A percentile compares a stretch with the other conserved stretches of the same genome.
phyloP scores from a whole-genome alignment of 2,888 invertebrate species.

The Eupeodes luniger region DNA sequence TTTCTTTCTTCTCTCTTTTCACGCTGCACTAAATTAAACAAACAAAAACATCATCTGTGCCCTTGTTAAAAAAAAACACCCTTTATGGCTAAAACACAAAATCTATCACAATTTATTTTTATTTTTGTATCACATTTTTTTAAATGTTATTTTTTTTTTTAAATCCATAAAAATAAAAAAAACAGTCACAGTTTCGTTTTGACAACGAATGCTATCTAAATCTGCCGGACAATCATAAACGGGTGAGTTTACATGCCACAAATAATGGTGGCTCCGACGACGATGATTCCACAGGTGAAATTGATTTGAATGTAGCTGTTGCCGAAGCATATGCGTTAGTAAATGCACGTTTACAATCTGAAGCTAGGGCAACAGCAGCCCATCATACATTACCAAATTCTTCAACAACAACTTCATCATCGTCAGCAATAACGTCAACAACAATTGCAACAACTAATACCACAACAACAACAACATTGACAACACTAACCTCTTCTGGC shows the following conservation, averaged over 20 bases:
- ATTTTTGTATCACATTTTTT: neutral
- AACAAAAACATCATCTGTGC: slow-evolving; percentile 70
- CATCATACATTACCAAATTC: slow-evolving; percentile 68
- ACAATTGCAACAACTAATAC: slow-evolving; percentile 29
- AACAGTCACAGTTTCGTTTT: slow-evolving; percentile 99
- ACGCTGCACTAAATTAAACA: slow-evolving; percentile 76
- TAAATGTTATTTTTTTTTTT: neutral
- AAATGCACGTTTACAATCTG: slow-evolving; percentile 67
- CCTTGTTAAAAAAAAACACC: slow-evolving; percentile 71
- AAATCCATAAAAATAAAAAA: neutral
- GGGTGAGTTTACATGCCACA: slow-evolving; percentile 90
- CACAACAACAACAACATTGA: slow-evolving; percentile 17
- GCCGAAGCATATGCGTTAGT: slow-evolving; percentile 75
- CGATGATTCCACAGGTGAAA: slow-evolving; percentile 68
- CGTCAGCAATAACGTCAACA: slow-evolving; percentile 51
- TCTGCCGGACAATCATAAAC: slow-evolving; percentile 98
- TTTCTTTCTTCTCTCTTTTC: slow-evolving; percentile 76
- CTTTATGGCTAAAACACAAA: slow-evolving; percentile 61
- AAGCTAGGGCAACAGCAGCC: slow-evolving; percentile 78
- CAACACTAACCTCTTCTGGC: slow-evolving; percentile 29
- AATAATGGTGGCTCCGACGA: slow-evolving; percentile 61
- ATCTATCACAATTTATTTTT: neutral
- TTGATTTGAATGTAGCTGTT: slow-evolving; percentile 73
- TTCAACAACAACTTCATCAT: slow-evolving; percentile 63
- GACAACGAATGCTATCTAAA: slow-evolving; percentile 99